Evolutionary conservation across 2,113 vertebrate genomes (phyloP).

Genomic region (Gadus macrocephalus): DNA sequence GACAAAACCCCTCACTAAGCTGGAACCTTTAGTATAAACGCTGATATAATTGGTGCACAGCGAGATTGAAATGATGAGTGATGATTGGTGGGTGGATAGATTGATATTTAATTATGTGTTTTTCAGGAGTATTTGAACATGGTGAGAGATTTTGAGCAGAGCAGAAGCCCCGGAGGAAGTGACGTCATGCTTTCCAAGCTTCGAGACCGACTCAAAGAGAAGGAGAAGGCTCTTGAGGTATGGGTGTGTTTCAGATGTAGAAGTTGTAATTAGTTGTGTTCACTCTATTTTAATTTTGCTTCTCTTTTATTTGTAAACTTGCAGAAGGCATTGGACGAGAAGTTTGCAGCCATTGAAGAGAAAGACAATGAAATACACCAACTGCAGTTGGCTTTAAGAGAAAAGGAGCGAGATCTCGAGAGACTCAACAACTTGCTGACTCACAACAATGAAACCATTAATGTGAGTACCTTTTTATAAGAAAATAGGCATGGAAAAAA

Average conservation of each 20-base stretch:
- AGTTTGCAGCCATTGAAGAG: conserved; percentile 73
- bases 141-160: conserved; percentile 67
- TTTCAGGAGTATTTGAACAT: conserved; percentile 74
- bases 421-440: conserved; percentile 70
- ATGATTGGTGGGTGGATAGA: no score
- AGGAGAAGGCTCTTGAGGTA: conserved; percentile 74
- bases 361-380: conserved; percentile 77
- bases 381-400: conserved; percentile 71
- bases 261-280: neutral
- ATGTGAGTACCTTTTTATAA: conserved; percentile 47
- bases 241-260: neutral
- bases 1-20: neutral
- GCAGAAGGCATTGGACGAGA: conserved; percentile 74
- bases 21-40: neutral
- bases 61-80: no score
- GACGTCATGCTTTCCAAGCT: conserved; percentile 68
- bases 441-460: conserved; percentile 73
- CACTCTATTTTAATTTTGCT: conserved; percentile 11
- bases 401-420: conserved; percentile 74
- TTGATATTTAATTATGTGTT: no score
- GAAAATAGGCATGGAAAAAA: neutral
- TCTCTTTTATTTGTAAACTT: conserved; percentile 11
- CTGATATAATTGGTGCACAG: no score
- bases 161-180: conserved; percentile 61
- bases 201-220: conserved; percentile 73